Conservation (phyloP, 2,113 vertebrate genomes). For the Ptilonorhynchus violaceus region DNA sequence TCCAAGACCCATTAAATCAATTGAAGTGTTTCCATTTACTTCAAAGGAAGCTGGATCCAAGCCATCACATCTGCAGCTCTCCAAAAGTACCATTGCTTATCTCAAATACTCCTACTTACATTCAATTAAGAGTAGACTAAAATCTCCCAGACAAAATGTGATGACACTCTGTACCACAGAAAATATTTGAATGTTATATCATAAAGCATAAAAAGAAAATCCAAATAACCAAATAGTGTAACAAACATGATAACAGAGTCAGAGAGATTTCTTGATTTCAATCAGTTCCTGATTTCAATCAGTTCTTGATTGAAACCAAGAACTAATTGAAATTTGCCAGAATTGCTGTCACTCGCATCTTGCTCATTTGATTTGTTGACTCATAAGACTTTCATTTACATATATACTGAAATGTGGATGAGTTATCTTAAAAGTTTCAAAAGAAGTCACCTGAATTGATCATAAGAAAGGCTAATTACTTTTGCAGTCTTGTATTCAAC, state of each 20-base stretch:
- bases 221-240: background rate
- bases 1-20: background rate
- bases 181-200: background rate
- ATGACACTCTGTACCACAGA: background rate
- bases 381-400: background rate
- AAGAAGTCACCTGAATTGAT: background rate
- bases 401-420: background rate
- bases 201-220: fast-evolving
- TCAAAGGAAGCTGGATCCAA: background rate
- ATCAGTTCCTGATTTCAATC: background rate
- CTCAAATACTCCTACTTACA: background rate
- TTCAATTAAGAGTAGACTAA: background rate
- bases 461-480: background rate
- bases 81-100: background rate
- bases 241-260: background rate
- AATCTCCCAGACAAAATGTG: background rate
- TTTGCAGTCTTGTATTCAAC: background rate
- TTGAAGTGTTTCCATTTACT: background rate
- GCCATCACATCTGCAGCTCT: background rate
- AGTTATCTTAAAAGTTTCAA: background rate
- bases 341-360: background rate
- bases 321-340: background rate
- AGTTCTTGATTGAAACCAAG: background rate
- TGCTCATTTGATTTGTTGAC: background rate
- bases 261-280: background rate